phyloP scores from a whole-genome alignment of 2,113 vertebrate species.

The Nannobrachium achirus region DNA sequence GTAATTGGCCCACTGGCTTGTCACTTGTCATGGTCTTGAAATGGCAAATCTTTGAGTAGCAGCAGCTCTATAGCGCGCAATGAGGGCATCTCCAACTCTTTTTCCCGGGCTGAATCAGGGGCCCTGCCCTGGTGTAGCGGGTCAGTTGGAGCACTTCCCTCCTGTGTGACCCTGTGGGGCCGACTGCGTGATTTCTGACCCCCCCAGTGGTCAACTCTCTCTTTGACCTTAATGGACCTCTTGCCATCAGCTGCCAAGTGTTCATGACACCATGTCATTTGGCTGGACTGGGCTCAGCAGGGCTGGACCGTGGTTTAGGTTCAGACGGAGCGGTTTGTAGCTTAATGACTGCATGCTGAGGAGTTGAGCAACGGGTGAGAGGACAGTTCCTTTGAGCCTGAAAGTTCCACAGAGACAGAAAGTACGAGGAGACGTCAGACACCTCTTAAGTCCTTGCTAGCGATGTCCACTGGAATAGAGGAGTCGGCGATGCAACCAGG shows the following conservation, averaged over 20 bases:
- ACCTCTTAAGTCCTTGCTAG: constrained; percentile 9
- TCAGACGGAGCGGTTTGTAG: constrained; percentile 21
- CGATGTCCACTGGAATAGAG: constrained; percentile 27
- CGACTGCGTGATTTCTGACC: constrained; percentile 30
- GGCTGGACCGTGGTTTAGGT: neutral
- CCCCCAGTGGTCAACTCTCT: neutral
- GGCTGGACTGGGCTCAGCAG: constrained; percentile 13
- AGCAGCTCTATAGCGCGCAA: too few species aligned
- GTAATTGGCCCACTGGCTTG: too few species aligned
- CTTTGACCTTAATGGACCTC: neutral
- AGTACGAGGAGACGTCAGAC: neutral
- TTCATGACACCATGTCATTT: constrained; percentile 1
- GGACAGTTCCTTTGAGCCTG: constrained; percentile 33
- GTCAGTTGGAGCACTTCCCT: constrained; percentile 13
- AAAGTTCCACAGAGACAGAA: constrained; percentile 19
- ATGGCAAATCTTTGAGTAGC: too few species aligned
- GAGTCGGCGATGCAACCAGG: constrained; percentile 18
- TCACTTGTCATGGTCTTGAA: too few species aligned
- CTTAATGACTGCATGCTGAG: constrained; percentile 56
- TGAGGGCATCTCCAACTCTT: too few species aligned
- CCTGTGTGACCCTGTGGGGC: constrained; percentile 7
- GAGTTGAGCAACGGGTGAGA: constrained; percentile 20
- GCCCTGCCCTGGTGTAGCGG: constrained; percentile 2
- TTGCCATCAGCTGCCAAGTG: constrained; percentile 12
- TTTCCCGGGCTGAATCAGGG: too few species aligned